phyloP scores from a whole-genome alignment of 1,140 invertebrate species.

The Phortica variegata region DNA sequence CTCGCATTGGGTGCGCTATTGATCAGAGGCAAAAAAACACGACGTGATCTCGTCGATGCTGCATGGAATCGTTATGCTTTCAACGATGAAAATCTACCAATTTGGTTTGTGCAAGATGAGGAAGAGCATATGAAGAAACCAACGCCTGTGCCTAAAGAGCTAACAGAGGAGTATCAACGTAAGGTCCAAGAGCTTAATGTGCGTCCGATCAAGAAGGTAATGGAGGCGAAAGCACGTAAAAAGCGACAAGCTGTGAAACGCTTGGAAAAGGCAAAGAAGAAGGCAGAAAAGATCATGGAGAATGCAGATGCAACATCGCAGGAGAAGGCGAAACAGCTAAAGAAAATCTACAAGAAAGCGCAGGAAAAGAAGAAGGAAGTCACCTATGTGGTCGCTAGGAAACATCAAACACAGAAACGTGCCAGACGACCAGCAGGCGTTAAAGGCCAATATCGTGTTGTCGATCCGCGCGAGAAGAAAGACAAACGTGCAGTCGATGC shows the following conservation, averaged over 20 bases:
- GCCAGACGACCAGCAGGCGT: slow-evolving; percentile 79
- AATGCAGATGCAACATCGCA: slow-evolving; percentile 84
- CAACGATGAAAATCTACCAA: slow-evolving; percentile 86
- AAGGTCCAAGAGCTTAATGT: slow-evolving; percentile 86
- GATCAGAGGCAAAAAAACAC: slow-evolving; percentile 80
- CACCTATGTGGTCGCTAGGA: slow-evolving; percentile 94
- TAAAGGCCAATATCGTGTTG: slow-evolving; percentile 90
- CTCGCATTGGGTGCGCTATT: slow-evolving; percentile 85
- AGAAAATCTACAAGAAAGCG: slow-evolving; percentile 91
- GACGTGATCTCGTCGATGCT: slow-evolving; percentile 81
- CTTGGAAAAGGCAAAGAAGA: slow-evolving; percentile 94
- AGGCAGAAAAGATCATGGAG: slow-evolving; percentile 88
- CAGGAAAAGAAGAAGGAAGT: slow-evolving; percentile 85
- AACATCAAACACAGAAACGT: slow-evolving; percentile 75
- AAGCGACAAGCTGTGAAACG: slow-evolving; percentile 84
- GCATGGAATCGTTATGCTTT: slow-evolving; percentile 90
- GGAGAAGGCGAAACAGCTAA: slow-evolving; percentile 91
- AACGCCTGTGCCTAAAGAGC: slow-evolving; percentile 75
- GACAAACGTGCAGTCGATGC: slow-evolving; percentile 74
- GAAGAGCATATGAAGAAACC: slow-evolving; percentile 82
- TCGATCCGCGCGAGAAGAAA: slow-evolving; percentile 96
- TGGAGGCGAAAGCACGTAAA: slow-evolving; percentile 97
- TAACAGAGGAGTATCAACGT: slow-evolving; percentile 73
- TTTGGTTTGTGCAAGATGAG: slow-evolving; percentile 97
- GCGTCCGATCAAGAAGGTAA: slow-evolving; percentile 95